Base-by-base conservation (phyloP, 2,888 invertebrate genomes). In the Tiliacea citrago region DNA sequence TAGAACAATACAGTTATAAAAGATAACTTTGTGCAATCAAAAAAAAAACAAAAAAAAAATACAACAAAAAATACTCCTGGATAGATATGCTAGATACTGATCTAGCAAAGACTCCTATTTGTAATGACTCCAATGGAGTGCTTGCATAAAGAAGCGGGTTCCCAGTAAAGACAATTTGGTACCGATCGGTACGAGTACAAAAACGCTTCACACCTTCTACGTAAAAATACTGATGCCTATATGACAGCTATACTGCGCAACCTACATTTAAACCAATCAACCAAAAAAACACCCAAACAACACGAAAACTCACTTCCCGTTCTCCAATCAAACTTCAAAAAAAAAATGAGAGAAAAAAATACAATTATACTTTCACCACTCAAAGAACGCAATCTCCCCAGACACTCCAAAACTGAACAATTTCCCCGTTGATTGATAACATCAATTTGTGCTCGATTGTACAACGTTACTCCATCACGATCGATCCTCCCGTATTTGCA, bases 381-480 rank as follows among this genome's bases (percentile, higher is more conserved):
- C 67, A 68, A 67, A 63, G 24, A 53, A 55, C 55, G 60, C 74
- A 84, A 84, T 71, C 81, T 71, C 82, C 24, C 18, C 58, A 75
- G 85, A 70, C 85, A 76, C 69, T 76, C 58, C 18, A 68, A 84
- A 80, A 67, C 75, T 68, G 70, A 66, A 74, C 71, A 81, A 68
- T 75, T 73, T 70, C 61, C 62, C 24, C 35, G 69, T 82, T 85
- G 86, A 83, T 83, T 83, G 85, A 85, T 85, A 83, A 77, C 86
- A 85, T 77, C 85, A 82, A 82, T 83, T 82, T 85, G 83, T 66
- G 53, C 85, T 35, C 73, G 82, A 83, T 69, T 82, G 83, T 83
- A 85, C 73, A 62, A 39, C 51, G 82, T 72, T 80, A 85, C 82
- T 62, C 69, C 42, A 74, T 85, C 85, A 77, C 74, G 57, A 85